Evolutionary conservation across 2,888 invertebrate genomes (phyloP).

Genomic region (Temnothorax rugatulus): DNA sequence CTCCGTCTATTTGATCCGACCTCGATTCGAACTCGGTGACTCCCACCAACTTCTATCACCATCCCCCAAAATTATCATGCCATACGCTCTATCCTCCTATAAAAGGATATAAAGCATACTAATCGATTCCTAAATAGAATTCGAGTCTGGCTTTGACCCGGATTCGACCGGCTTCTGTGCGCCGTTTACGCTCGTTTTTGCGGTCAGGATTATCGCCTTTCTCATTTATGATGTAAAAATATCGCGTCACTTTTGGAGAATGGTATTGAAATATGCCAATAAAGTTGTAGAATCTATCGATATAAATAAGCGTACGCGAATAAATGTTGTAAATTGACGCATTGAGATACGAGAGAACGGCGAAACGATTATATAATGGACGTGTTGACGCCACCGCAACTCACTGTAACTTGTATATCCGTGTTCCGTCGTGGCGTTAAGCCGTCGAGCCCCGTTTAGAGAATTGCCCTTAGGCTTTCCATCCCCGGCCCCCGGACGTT

Average conservation of each 20-base stretch:
- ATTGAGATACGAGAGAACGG: background rate
- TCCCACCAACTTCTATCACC: background rate
- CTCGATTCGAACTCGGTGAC: constrained; percentile 18
- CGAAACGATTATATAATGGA: constrained; percentile 23
- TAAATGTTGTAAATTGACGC: background rate
- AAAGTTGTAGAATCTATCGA: background rate
- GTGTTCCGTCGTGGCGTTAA: constrained; percentile 1
- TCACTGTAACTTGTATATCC: constrained; percentile 4
- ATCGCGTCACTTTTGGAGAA: background rate
- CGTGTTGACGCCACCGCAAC: background rate
- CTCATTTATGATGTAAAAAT: constrained; percentile 19
- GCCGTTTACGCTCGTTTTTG: background rate
- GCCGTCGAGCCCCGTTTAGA: constrained; percentile 27
- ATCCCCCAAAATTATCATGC: constrained; percentile 44
- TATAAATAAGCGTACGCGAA: background rate
- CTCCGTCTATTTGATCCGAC: constrained; percentile 16
- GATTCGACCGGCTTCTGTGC: constrained; percentile 10
- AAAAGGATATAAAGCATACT: background rate
- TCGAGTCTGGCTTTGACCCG: constrained; percentile 39
- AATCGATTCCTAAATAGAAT: constrained; percentile 38
- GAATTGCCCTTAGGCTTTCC: constrained; percentile 47
- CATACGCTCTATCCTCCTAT: constrained; percentile 5
- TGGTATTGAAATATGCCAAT: background rate
- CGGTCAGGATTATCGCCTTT: constrained; percentile 7
- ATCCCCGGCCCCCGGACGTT: background rate